These are phyloP conservation scores for Erythrocebus patas DNA, from an alignment of 2,113 vertebrate genomes.

Conservation along the genomic window DNA sequence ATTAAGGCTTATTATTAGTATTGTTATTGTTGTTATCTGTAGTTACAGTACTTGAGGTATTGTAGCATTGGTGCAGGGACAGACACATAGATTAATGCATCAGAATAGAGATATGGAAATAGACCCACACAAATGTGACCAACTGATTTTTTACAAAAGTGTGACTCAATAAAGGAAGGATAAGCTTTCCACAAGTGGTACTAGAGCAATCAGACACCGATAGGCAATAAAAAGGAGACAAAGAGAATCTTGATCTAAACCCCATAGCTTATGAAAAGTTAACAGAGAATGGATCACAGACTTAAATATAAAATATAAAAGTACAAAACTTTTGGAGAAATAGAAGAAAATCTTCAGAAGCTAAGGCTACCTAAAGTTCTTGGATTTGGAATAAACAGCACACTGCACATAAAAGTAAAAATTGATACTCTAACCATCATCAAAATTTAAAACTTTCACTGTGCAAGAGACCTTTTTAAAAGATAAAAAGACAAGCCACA, in stretches of 20 bases:
- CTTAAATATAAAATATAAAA: background rate
- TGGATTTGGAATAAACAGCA: background rate
- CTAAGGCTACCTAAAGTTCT: background rate
- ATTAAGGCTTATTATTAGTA: background rate
- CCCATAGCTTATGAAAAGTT: background rate
- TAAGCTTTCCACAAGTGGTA: background rate
- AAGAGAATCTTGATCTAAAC: background rate
- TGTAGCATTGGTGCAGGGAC: background rate
- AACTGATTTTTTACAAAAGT: no score
- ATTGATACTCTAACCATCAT: background rate
- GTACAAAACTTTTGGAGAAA: background rate
- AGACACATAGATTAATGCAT: background rate
- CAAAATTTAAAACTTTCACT: background rate
- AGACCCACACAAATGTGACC: background rate
- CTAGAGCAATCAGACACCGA: background rate
- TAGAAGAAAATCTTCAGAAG: background rate
- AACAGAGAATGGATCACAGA: background rate
- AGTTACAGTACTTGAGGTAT: background rate
- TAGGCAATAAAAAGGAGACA: background rate
- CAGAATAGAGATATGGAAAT: background rate
- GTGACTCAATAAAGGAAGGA: no score
- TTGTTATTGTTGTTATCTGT: background rate
- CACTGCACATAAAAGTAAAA: background rate
- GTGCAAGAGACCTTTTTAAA: background rate
- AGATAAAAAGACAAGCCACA: background rate